Conservation (phyloP, 2,797 vertebrate genomes). For the Sarcoramphus papa region DNA sequence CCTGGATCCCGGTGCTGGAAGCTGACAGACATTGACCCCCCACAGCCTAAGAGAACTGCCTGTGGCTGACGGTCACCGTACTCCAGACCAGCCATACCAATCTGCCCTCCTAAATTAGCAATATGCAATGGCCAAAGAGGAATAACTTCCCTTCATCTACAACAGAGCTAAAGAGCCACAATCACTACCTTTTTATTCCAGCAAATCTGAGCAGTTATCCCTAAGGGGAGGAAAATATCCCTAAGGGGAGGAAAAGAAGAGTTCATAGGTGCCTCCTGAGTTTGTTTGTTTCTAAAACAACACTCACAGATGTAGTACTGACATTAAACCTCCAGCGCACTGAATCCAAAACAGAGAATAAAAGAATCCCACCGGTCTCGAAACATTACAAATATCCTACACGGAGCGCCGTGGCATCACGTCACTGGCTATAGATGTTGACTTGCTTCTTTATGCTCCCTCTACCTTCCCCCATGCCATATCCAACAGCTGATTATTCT, state of each 20-base stretch:
- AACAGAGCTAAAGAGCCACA: not conserved
- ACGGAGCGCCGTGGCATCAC: fast-evolving
- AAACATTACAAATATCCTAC: not conserved
- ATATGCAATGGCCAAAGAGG: not conserved
- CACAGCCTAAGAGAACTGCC: not conserved
- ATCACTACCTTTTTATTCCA: not conserved
- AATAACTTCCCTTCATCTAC: not conserved
- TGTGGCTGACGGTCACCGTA: not conserved
- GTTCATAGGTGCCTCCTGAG: not conserved
- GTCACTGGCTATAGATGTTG: not conserved
- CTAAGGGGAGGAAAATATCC: not conserved
- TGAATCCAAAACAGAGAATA: not conserved
- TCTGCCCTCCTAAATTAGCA: not conserved
- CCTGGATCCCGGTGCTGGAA: not conserved
- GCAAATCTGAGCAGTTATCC: not conserved
- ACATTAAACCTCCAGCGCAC: not conserved
- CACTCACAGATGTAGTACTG: not conserved
- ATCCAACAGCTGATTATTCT: constrained; percentile 48
- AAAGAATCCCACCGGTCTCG: not conserved
- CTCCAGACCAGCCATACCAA: not conserved
- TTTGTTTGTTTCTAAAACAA: not conserved
- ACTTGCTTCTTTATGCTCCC: not conserved
- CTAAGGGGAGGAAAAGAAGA: not conserved
- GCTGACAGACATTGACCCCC: not conserved
- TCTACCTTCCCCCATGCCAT: not conserved